Conservation (phyloP, 2,888 invertebrate genomes). For the Acanthosepion esculentum region DNA sequence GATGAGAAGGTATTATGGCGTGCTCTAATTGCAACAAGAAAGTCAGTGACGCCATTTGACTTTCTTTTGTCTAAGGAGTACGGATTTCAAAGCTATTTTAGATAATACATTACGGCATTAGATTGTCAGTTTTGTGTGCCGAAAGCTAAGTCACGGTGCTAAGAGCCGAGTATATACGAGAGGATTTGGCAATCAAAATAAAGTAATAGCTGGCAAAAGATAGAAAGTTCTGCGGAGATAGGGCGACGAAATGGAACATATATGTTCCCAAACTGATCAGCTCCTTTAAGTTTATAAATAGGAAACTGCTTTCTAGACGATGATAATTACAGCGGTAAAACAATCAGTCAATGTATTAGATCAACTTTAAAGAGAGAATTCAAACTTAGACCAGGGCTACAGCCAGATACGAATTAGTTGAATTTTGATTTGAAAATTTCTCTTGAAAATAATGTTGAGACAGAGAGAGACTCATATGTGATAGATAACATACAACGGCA, state of each 20-base stretch:
- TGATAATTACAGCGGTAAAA: too few species aligned
- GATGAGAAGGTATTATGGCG: not conserved
- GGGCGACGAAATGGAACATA: not conserved
- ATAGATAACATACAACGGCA: too few species aligned
- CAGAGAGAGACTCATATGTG: too few species aligned
- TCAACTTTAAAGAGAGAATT: too few species aligned
- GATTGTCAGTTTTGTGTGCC: not conserved
- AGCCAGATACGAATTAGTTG: too few species aligned
- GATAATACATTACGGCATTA: not conserved
- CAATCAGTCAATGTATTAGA: too few species aligned
- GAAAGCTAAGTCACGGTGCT: not conserved
- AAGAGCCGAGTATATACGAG: not conserved
- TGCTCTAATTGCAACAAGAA: constrained; percentile 11
- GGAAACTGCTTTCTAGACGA: too few species aligned
- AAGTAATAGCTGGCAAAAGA: not conserved
- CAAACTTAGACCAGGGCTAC: too few species aligned
- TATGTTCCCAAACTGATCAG: not conserved
- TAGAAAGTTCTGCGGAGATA: not conserved
- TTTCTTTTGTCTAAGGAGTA: not conserved
- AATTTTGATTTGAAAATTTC: too few species aligned
- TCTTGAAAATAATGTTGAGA: too few species aligned
- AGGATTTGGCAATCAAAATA: not conserved
- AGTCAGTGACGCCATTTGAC: not conserved
- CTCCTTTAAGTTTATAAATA: not conserved
- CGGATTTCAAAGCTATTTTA: not conserved